Percentiles rank a stretch among this genome's conserved stretches.
phyloP scores from a whole-genome alignment of 1,140 invertebrate species.

The Coptotermes formosanus region DNA sequence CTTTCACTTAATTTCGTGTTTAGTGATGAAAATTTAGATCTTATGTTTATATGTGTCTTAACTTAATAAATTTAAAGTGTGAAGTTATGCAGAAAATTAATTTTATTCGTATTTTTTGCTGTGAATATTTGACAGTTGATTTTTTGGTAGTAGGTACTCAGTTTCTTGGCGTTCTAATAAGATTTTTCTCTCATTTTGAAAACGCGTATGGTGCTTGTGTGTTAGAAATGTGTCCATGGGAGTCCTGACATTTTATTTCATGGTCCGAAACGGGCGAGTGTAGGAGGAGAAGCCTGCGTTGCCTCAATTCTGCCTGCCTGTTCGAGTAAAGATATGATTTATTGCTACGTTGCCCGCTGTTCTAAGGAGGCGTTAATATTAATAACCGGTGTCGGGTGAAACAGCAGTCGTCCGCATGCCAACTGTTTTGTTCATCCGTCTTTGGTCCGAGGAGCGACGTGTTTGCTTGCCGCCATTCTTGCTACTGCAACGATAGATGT shows the following conservation, averaged over 20 bases:
- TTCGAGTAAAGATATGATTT: constrained; percentile 26
- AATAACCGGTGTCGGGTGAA: constrained; percentile 32
- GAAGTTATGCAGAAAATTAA: too few relatives aligned
- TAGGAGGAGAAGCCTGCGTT: not conserved
- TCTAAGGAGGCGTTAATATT: constrained; percentile 33
- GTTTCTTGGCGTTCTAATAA: too few relatives aligned
- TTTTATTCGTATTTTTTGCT: too few relatives aligned
- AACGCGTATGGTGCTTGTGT: too few relatives aligned
- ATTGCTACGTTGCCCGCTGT: constrained; percentile 31
- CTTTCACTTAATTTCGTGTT: too few relatives aligned
- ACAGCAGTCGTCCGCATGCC: constrained; percentile 26
- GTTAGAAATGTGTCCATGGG: not conserved
- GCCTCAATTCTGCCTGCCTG: not conserved
- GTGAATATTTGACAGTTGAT: too few relatives aligned
- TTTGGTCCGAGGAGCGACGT: not conserved
- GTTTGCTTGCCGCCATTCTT: too few relatives aligned
- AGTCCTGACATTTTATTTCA: constrained; percentile 28
- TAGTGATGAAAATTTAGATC: too few relatives aligned
- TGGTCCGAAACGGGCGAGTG: not conserved
- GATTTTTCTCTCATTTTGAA: too few relatives aligned
- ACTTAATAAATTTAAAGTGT: too few relatives aligned
- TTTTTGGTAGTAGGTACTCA: too few relatives aligned
- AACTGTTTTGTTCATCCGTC: constrained; percentile 15
- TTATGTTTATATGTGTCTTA: too few relatives aligned
- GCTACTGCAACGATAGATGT: constrained; percentile 1